phyloP scores from a whole-genome alignment of 2,888 invertebrate species.

The Mimas tiliae region DNA sequence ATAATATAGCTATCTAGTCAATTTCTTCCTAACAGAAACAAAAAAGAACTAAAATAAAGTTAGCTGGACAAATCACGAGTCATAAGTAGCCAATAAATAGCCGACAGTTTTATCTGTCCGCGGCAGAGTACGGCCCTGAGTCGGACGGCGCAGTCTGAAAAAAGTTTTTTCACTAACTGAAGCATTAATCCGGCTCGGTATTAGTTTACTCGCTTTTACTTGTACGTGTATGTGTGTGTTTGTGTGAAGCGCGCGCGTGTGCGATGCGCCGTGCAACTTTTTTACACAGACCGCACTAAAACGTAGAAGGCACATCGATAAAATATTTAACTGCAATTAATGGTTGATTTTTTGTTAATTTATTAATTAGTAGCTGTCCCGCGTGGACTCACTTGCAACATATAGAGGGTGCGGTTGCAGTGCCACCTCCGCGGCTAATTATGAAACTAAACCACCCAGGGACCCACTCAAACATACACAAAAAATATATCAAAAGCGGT shows the following conservation, averaged over 20 bases:
- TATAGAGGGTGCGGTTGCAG: too few species aligned
- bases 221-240: constrained; percentile 65
- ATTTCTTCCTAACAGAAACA: not conserved
- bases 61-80: constrained; percentile 12
- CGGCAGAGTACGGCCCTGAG: constrained; percentile 66
- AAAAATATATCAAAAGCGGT: too few species aligned
- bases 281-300: constrained; percentile 63
- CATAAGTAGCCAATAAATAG: constrained; percentile 14
- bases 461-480: too few species aligned
- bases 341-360: too few species aligned
- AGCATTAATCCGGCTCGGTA: constrained; percentile 84
- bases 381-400: too few species aligned
- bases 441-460: too few species aligned
- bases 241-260: constrained; percentile 58
- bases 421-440: too few species aligned
- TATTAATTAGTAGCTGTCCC: too few species aligned
- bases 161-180: constrained; percentile 85
- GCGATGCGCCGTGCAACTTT: constrained; percentile 76
- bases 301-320: constrained; percentile 12
- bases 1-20: too few species aligned
- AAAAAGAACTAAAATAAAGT: constrained; percentile 28
- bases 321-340: too few species aligned
- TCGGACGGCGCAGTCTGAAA: constrained; percentile 83
- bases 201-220: constrained; percentile 83
- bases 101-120: constrained; percentile 23